Evolutionary conservation across 1,140 invertebrate species (phyloP).

Genomic region (Orchestia grillus): DNA sequence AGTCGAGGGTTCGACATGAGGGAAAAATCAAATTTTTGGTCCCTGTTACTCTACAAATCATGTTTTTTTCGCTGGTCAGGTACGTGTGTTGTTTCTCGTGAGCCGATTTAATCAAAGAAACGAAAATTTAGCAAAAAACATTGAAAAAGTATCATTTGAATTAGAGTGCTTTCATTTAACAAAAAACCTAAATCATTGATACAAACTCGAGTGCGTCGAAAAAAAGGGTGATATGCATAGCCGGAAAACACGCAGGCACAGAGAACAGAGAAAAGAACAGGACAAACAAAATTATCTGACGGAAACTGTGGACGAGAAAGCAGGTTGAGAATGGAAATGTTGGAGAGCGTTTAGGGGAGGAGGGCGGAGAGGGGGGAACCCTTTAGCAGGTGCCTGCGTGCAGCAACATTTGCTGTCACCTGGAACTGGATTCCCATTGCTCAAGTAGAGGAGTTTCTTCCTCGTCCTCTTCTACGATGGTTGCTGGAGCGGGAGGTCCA

Average conservation of each 20-base stretch:
- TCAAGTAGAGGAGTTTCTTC: conserved; percentile 14
- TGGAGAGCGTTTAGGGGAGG: background rate
- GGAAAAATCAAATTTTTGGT: background rate
- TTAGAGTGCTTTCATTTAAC: background rate
- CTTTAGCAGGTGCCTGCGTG: conserved; percentile 12
- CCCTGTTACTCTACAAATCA: background rate
- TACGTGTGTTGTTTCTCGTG: background rate
- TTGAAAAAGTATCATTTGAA: background rate
- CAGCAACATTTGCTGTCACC: conserved; percentile 50
- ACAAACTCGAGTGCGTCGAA: background rate
- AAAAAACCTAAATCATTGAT: background rate
- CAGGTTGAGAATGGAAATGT: background rate
- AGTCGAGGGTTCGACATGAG: too few species aligned
- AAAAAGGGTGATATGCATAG: background rate
- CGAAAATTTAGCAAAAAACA: background rate
- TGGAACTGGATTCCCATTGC: conserved; percentile 49
- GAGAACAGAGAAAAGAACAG: background rate
- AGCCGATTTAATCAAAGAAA: background rate
- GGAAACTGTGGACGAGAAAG: background rate
- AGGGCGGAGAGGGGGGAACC: background rate
- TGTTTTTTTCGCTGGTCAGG: background rate
- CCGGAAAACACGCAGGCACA: background rate
- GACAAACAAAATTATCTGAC: background rate
- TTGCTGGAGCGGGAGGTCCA: background rate
- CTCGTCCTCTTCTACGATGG: conserved; percentile 42